Percentiles rank a stretch among this genome's conserved stretches.
Conservation (phyloP, 2,113 vertebrate species). For the Ciconia boyciana region DNA sequence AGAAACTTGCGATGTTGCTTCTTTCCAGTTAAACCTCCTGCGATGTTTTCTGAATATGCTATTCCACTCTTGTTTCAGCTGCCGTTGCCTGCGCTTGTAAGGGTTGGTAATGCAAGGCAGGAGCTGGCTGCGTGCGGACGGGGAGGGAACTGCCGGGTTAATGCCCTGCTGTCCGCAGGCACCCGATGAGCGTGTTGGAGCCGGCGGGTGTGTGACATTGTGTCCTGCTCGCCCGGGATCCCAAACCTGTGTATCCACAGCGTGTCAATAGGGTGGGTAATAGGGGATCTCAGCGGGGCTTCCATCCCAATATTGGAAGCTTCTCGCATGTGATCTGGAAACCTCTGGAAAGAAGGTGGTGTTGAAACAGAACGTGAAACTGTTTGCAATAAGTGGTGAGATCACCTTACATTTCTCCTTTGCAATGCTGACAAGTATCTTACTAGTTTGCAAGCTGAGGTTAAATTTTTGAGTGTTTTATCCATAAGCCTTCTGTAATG, state of each 20-base stretch:
- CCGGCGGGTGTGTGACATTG: accelerated
- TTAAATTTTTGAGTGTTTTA: background rate
- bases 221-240: accelerated
- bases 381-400: too few species aligned
- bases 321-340: background rate
- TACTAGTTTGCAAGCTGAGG: background rate
- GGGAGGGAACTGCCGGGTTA: too few species aligned
- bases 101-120: background rate
- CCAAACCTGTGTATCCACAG: background rate
- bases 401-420: background rate
- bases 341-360: background rate
- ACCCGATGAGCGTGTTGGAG: background rate
- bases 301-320: background rate
- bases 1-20: background rate
- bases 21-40: background rate
- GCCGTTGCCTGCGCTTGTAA: too few species aligned
- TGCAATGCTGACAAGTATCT: background rate
- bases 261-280: accelerated
- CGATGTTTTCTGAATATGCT: background rate
- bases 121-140: background rate
- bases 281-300: background rate
- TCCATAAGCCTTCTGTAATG: background rate
- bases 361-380: background rate
- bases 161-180: too few species aligned
- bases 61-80: background rate